These are phyloP conservation scores for Rhagonycha lutea DNA, from an alignment of 2,888 invertebrate species.

Conservation along the genomic window DNA sequence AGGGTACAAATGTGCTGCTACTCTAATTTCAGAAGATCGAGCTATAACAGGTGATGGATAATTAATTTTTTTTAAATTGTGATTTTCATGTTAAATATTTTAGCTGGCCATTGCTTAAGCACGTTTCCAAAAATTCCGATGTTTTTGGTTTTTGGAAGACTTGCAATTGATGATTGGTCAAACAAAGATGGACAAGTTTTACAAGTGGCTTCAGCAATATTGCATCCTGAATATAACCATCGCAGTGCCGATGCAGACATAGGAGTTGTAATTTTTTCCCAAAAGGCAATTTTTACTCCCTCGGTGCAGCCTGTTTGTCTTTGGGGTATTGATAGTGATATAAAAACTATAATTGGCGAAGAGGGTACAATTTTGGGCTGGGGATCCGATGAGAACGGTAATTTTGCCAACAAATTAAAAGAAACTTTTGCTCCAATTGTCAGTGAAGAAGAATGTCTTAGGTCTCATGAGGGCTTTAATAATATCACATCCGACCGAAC, in stretches of 20 bases:
- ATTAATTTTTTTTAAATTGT: background rate
- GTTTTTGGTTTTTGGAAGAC: constrained; percentile 43
- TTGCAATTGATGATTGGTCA: constrained; percentile 44
- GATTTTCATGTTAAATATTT: background rate
- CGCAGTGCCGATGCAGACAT: constrained; percentile 62
- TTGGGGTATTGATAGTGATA: constrained; percentile 59
- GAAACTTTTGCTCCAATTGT: constrained; percentile 60
- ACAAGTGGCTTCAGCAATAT: background rate
- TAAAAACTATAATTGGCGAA: constrained; percentile 46
- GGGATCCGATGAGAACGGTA: constrained; percentile 60
- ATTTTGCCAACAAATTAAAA: constrained; percentile 57
- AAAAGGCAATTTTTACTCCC: constrained; percentile 57
- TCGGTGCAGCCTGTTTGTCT: constrained; percentile 65
- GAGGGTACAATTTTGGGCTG: constrained; percentile 63
- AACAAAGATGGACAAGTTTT: constrained; percentile 35
- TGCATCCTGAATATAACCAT: constrained; percentile 62
- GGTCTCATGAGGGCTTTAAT: constrained; percentile 53
- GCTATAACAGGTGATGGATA: constrained; percentile 47
- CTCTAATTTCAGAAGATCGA: constrained; percentile 47
- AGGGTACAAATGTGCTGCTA: constrained; percentile 50
- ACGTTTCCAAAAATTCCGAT: background rate
- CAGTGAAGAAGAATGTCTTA: constrained; percentile 59
- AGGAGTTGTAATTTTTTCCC: constrained; percentile 60
- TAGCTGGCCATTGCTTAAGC: constrained; percentile 49
- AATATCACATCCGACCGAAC: constrained; percentile 57